Evolutionary conservation across 2,888 invertebrate species (phyloP).

Genomic region (Ormia ochracea): DNA sequence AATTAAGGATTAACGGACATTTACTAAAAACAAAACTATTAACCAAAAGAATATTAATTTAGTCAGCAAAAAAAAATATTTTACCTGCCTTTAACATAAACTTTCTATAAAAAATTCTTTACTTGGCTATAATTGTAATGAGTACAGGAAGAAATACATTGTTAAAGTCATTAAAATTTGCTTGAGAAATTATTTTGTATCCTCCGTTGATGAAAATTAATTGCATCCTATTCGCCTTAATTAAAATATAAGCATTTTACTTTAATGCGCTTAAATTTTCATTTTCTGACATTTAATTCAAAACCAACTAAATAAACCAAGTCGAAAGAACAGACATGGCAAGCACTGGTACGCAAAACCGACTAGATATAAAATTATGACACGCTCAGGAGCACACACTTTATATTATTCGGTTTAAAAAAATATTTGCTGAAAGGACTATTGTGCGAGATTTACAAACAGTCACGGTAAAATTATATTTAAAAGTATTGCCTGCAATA

Average conservation of each 20-base stretch:
- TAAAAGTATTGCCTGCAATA: background rate
- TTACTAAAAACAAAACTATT: too few relatives aligned
- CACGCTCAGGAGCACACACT: constrained; percentile 20
- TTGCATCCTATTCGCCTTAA: constrained; percentile 42
- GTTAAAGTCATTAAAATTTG: constrained; percentile 33
- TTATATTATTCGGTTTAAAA: background rate
- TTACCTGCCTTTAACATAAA: too few relatives aligned
- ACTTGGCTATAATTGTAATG: background rate
- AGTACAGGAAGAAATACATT: background rate
- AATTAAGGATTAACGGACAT: too few relatives aligned
- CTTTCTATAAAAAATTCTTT: background rate
- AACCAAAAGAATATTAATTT: too few relatives aligned
- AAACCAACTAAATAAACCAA: constrained; percentile 55
- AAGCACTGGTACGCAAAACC: background rate
- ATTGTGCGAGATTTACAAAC: constrained; percentile 5
- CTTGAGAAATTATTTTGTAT: constrained; percentile 33
- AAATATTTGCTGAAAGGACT: background rate
- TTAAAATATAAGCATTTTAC: constrained; percentile 55
- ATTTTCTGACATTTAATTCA: constrained; percentile 57
- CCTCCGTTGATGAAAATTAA: constrained; percentile 47
- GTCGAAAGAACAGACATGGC: constrained; percentile 29
- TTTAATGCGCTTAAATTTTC: constrained; percentile 56
- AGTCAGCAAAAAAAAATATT: too few relatives aligned
- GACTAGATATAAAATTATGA: constrained; percentile 19
- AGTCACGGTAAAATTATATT: background rate